Evolutionary conservation across 2,113 vertebrate species (phyloP), one percentile per base, ranked within the genome.

Genomic region (Heteronetta atricapilla): DNA sequence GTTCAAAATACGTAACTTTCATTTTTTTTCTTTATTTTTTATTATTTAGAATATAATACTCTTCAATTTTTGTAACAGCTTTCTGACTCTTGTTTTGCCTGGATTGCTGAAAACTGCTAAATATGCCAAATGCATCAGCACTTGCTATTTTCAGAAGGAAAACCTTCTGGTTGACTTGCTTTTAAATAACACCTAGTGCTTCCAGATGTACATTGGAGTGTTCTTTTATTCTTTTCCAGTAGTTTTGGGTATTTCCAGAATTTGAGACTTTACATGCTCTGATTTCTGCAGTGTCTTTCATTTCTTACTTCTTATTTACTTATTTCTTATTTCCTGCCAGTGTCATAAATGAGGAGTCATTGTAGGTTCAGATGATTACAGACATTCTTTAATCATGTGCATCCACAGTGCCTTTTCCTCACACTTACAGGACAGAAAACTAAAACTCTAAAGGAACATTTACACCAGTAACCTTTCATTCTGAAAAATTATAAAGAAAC

Each of bases 151-250:
- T 89, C 77, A 73, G 62, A 84, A 90, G 66, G 77, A 89, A 92
- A 96, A 67, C 58, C 80, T 94, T 86, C 77, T 89, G 66, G 55
- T 84, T 75, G 81, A 81, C 77, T 91, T 90, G 66, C 62, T 93
- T 96, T 86, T 64, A 78, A 96, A 81, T 80, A 92, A 89, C 73
- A 88, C 70, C 86, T 94, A 81, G 60, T 84, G 74, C 50, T 94
- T 95, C 77, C 84, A 93, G 83, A 82, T 83, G 83, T 64, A 90
- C 48, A 28, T 29, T 72, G 62, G 77, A 86, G 68, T 55, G 60
- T 76, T 82, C 91, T 86, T 96, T 63, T 70, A 29, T 80, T 85
- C 48, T 93, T 90, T 95, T 87, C 56, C 33, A 48, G 69, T 33
- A 89, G 23, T 70, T 95, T 87, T 89, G 90, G 58, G 17, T 64